Conservation (phyloP, 1,140 invertebrate genomes). For the Drosophila virilis region DNA sequence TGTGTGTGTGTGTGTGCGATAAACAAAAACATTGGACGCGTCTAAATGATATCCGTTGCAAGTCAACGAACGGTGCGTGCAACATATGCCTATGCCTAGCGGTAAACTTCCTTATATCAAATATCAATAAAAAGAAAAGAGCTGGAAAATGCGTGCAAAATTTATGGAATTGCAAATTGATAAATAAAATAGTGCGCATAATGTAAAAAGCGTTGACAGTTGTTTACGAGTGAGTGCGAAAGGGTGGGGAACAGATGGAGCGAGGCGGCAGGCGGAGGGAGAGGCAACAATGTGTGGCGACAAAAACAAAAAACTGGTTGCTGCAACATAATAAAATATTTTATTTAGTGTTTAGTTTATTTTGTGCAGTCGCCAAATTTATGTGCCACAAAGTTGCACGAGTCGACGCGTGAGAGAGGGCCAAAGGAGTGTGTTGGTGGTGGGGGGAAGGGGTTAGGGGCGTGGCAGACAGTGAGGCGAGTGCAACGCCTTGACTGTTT, state of each 20-base stretch:
- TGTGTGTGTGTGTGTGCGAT: constrained; percentile 39
- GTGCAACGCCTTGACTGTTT: constrained; percentile 47
- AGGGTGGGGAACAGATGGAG: too few relatives aligned
- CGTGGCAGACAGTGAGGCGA: neutral
- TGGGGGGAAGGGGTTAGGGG: neutral
- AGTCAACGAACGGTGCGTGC: constrained; percentile 58
- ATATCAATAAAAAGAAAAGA: constrained; percentile 75
- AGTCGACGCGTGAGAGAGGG: neutral
- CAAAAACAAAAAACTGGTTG: constrained; percentile 56
- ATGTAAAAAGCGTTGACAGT: constrained; percentile 51
- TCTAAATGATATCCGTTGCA: constrained; percentile 74
- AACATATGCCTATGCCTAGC: constrained; percentile 29
- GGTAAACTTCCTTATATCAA: constrained; percentile 78
- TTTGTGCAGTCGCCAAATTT: constrained; percentile 69
- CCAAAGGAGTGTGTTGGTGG: neutral
- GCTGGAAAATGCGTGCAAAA: constrained; percentile 65
- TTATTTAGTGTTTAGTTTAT: constrained; percentile 83
- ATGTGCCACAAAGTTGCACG: constrained; percentile 68
- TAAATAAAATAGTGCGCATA: constrained; percentile 67
- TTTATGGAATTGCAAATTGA: constrained; percentile 81
- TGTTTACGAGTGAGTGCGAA: constrained; percentile 57
- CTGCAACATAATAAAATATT: constrained; percentile 82
- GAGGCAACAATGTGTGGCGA: constrained; percentile 62
- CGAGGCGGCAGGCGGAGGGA: too few relatives aligned
- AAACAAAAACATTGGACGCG: constrained; percentile 43